Percentiles rank a stretch among this genome's conserved stretches.
phyloP scores from a whole-genome alignment of 2,113 vertebrate species.

The Campylorhamphus procurvoides region DNA sequence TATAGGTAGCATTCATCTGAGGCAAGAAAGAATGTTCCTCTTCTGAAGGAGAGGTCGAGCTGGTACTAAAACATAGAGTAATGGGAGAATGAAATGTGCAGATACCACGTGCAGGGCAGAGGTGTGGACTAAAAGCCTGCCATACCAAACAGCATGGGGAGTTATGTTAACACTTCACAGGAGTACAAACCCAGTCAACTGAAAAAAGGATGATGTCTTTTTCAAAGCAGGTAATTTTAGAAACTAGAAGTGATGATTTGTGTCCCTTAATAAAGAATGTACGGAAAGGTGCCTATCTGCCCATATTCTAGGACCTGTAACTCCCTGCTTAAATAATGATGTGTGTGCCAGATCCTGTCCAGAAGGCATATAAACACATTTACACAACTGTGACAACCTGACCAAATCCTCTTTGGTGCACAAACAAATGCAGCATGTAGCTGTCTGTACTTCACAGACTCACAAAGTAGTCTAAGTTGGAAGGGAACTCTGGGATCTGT shows the following conservation, averaged over 20 bases:
- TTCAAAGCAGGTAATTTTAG: neutral
- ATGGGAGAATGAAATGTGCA: neutral
- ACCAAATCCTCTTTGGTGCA: neutral
- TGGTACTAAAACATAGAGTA: neutral
- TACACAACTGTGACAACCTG: neutral
- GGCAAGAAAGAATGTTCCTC: neutral
- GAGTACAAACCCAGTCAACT: rapidly evolving
- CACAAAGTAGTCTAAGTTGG: too few relatives aligned
- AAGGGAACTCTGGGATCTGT: neutral
- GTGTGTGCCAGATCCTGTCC: neutral
- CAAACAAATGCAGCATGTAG: neutral
- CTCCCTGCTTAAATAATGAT: neutral
- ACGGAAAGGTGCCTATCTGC: neutral
- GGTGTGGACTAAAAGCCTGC: neutral
- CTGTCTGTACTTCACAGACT: neutral
- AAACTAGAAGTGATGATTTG: neutral
- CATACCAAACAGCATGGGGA: neutral
- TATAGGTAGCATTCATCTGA: neutral
- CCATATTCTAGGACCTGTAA: neutral
- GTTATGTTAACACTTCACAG: neutral
- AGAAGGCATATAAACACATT: neutral
- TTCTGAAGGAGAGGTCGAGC: neutral
- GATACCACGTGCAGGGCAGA: neutral
- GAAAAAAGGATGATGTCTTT: neutral
- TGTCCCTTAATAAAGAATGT: neutral